A percentile compares a stretch with the other conserved stretches of the same genome.
These are phyloP conservation scores for Pteria penguin DNA, from an alignment of 2,888 invertebrate species.

Conservation along the genomic window DNA sequence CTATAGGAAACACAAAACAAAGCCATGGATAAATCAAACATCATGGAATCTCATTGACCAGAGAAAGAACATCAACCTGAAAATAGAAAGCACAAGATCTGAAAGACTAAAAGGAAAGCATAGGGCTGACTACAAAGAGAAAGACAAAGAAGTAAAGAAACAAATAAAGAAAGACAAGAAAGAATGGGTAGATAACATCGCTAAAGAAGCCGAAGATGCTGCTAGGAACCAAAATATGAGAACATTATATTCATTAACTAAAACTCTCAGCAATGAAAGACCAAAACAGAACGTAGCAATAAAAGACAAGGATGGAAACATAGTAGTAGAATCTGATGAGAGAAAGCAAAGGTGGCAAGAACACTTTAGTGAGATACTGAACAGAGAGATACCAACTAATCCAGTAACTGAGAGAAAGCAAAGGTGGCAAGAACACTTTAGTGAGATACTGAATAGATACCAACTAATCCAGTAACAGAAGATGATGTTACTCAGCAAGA, in stretches of 20 bases:
- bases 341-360: neutral
- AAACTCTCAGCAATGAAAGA: neutral
- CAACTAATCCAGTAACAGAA: neutral
- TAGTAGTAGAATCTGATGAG: neutral
- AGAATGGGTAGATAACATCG: neutral
- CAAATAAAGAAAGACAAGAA: neutral
- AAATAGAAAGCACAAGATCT: neutral
- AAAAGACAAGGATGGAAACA: neutral
- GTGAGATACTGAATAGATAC: neutral
- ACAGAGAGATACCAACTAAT: neutral
- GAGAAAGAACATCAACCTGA: neutral
- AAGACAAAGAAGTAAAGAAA: neutral
- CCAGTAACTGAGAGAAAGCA: neutral
- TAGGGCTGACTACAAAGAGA: neutral
- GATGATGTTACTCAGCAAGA: neutral
- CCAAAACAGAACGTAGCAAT: neutral
- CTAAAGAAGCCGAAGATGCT: neutral
- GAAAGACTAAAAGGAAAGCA: neutral
- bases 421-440: neutral
- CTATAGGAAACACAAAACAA: neutral
- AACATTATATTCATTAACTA: neutral
- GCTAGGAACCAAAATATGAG: conserved; percentile 1
- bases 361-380: neutral
- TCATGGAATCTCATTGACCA: neutral
- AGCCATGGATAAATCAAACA: neutral